A percentile compares a stretch with the other conserved stretches of the same genome.
Conservation (phyloP, 2,797 vertebrate species). For the Rhinophrynus dorsalis region DNA sequence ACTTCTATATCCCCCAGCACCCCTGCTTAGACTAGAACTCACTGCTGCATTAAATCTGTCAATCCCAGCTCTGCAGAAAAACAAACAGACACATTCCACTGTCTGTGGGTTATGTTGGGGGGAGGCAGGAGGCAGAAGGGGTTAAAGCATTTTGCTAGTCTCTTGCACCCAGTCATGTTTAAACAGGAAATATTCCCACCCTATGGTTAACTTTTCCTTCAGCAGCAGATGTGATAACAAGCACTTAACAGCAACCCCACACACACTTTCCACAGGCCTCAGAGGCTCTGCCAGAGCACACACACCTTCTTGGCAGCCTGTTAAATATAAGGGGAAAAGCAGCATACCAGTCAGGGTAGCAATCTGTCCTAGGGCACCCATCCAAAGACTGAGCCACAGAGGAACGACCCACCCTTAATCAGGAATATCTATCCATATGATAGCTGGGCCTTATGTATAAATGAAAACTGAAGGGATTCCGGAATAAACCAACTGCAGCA, state of each 20-base stretch:
- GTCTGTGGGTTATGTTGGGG: neutral
- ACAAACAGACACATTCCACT: conserved; percentile 31
- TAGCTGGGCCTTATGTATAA: too few species aligned
- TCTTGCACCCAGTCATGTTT: conserved; percentile 37
- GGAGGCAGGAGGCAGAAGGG: neutral
- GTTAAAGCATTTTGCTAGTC: conserved; percentile 27
- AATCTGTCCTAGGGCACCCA: neutral
- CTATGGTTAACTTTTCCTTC: conserved; percentile 28
- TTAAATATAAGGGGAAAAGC: neutral
- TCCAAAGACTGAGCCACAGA: neutral
- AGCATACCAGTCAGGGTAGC: conserved; percentile 14
- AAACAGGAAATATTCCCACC: conserved; percentile 49
- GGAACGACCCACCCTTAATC: neutral
- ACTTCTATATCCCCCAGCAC: neutral
- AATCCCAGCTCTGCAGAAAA: conserved; percentile 10
- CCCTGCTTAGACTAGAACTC: conserved; percentile 10
- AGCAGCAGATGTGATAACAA: conserved; percentile 47
- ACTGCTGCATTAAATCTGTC: conserved; percentile 43
- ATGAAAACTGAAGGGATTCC: too few species aligned
- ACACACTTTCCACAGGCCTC: conserved; percentile 25
- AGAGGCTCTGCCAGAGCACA: conserved; percentile 33
- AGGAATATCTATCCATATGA: neutral
- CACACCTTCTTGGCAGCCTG: conserved; percentile 23
- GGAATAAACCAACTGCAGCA: too few species aligned
- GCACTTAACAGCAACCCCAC: conserved; percentile 28